phyloP scores from a whole-genome alignment of 2,888 invertebrate species.

The Notodonta dromedarius region DNA sequence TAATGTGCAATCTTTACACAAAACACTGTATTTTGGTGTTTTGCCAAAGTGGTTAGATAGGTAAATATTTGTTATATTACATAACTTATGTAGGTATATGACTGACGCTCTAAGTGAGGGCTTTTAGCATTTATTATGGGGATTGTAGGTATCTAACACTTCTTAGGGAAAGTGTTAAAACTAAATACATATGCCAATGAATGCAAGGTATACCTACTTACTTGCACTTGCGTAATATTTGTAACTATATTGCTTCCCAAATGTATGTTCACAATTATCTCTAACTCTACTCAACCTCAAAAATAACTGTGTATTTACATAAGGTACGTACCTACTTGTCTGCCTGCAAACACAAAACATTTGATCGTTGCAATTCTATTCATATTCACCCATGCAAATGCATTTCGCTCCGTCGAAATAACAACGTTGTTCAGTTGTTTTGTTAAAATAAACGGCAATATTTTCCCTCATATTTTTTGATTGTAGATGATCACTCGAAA shows the following conservation, averaged over 20 bases:
- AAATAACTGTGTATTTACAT: neutral
- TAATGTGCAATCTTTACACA: conserved; percentile 37
- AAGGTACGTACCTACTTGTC: too few relatives aligned
- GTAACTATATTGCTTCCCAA: too few relatives aligned
- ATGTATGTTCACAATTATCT: too few relatives aligned
- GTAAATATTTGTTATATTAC: conserved; percentile 12
- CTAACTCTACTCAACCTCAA: too few relatives aligned
- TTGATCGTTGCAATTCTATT: conserved; percentile 29
- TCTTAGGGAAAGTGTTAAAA: too few relatives aligned
- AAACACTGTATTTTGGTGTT: conserved; percentile 40
- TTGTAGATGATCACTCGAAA: conserved; percentile 42
- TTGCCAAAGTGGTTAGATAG: conserved; percentile 43
- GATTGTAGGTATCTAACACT: too few relatives aligned
- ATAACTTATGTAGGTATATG: conserved; percentile 11
- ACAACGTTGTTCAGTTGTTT: conserved; percentile 20
- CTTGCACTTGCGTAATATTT: too few relatives aligned
- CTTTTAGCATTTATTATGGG: too few relatives aligned
- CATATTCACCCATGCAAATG: conserved; percentile 22
- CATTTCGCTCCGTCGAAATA: conserved; percentile 13
- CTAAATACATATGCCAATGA: too few relatives aligned
- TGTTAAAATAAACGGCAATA: conserved; percentile 22
- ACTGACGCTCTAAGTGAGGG: too few relatives aligned
- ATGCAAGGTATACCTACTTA: too few relatives aligned
- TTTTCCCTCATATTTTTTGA: conserved; percentile 29
- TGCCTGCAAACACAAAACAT: conserved; percentile 14